phyloP scores from a whole-genome alignment of 2,113 vertebrate genomes.

The Proteles cristata region DNA sequence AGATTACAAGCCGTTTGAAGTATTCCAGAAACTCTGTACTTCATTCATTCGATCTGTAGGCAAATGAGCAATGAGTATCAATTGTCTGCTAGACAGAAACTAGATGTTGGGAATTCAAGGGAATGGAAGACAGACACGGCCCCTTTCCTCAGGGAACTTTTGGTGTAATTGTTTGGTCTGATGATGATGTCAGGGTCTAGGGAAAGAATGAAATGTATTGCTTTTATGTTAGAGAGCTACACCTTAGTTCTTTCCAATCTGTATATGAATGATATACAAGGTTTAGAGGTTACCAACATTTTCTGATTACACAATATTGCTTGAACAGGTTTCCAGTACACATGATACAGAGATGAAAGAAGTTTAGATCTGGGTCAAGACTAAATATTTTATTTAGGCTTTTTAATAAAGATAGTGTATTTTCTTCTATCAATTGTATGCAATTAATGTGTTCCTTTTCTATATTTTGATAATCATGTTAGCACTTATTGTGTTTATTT shows the following conservation, averaged over 20 bases:
- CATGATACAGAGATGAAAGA: background rate
- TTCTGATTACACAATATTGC: background rate
- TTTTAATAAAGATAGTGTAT: slow-evolving; percentile 17
- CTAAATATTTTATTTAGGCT: slow-evolving; percentile 33
- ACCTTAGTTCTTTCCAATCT: background rate
- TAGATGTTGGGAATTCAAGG: background rate
- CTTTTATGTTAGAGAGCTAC: background rate
- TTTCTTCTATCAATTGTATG: background rate
- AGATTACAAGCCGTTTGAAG: background rate
- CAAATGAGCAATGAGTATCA: background rate
- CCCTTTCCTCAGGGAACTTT: background rate
- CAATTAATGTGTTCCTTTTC: background rate
- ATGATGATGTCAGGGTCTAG: background rate
- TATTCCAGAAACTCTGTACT: background rate
- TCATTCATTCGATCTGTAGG: background rate
- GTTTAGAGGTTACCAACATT: background rate
- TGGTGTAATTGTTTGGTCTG: background rate
- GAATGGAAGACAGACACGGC: background rate
- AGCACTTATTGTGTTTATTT: background rate
- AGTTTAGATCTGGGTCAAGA: background rate
- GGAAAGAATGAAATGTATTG: background rate
- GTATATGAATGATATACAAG: background rate
- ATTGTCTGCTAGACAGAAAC: background rate
- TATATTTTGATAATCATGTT: background rate
- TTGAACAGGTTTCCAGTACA: background rate